A percentile compares a stretch with the other conserved stretches of the same genome.
Evolutionary conservation across 2,113 vertebrate genomes (phyloP).

Genomic region (Apistogramma diplotaenia): DNA sequence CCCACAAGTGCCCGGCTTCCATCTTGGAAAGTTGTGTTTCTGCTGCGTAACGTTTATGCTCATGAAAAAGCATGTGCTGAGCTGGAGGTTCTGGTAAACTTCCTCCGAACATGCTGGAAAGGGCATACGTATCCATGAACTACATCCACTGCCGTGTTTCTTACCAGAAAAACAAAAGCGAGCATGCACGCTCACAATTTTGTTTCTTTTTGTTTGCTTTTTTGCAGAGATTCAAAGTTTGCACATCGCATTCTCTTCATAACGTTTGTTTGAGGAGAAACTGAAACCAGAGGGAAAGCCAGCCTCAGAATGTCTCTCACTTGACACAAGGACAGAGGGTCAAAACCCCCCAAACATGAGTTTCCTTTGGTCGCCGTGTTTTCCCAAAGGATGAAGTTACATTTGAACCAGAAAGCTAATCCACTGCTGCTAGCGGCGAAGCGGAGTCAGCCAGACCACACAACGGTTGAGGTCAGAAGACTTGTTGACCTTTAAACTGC

Average conservation of each 20-base stretch:
- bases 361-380: constrained; percentile 66
- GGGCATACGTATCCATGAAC: not conserved
- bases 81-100: not conserved
- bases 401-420: constrained; percentile 52
- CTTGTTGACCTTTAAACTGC: constrained; percentile 11
- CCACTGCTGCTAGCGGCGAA: constrained; percentile 27
- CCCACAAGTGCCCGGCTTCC: not conserved
- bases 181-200: not conserved
- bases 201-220: not conserved
- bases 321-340: constrained; percentile 46
- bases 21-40: not conserved
- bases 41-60: not conserved
- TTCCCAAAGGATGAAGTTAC: constrained; percentile 73
- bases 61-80: not conserved
- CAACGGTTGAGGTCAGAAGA: constrained; percentile 48
- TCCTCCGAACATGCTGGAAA: not conserved
- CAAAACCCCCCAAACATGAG: constrained; percentile 54
- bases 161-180: not conserved
- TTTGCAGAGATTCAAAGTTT: not conserved
- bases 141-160: not conserved
- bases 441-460: constrained; percentile 58
- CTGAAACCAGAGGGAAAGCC: constrained; percentile 12
- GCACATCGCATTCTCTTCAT: not conserved
- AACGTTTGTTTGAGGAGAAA: constrained; percentile 55
- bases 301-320: constrained; percentile 33